Base-by-base conservation (phyloP, 1,140 invertebrate species). In the Drosophila lacertosa region DNA sequence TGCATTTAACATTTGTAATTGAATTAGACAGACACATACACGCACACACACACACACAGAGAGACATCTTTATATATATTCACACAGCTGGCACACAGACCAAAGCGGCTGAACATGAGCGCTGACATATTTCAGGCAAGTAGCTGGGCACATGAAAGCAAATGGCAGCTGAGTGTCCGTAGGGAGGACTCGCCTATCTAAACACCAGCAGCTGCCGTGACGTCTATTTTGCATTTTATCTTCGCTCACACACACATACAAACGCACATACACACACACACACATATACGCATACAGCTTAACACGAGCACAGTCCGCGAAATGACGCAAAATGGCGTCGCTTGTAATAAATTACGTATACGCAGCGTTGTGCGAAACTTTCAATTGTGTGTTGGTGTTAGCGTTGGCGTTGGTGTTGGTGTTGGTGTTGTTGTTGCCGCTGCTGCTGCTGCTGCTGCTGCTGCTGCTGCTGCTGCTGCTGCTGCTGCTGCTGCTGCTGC, bases 281-380 rank as follows among this genome's bases (percentile, higher is more conserved):
- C 5, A 15, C 35, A 35, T 11, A 44, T 11, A 45, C 47, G 22
- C 35, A 18, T 22, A 44, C 29, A 71, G 39, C 40, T 72, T 59
- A 29, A 37, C 54, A 71, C 45, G 53, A 60, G 60, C 45, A 45
- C 44, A 39, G 45, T 65, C 47, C 68, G 63, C 69, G 63, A 67
- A 68, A 67, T 67, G 55, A 60, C 69, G 60, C 78, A 77, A 82
- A 82, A 83, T 82, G 79, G 78, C 79, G 70, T 70, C 74, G 74
- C 62, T 77, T 82, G 78, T 82, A 82, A 82, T 82, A 82, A 82
- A 82, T 82, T 83, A 82, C 78, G 79, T 77, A 83, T 82, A 82
- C 79, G 78, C 78, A 82, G 65, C 79, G 55, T 44, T 82, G 74
- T 73, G 72, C 74, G 79, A 83, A 64, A 60, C 40, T 73, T 64